Conservation (phyloP, 1,140 invertebrate genomes). For the Bombus superbus region DNA sequence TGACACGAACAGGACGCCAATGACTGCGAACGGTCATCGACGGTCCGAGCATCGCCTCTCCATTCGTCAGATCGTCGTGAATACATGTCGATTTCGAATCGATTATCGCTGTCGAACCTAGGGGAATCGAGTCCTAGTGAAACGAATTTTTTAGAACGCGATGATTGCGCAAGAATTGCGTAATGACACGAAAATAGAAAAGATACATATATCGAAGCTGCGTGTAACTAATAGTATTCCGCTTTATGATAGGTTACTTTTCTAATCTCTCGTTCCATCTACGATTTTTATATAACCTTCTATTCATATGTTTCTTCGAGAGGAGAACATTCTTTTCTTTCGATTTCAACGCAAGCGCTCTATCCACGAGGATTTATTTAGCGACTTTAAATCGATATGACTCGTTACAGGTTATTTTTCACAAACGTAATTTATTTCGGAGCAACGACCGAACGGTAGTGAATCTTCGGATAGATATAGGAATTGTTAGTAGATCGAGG, state of each 20-base stretch:
- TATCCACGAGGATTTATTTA: too few species aligned
- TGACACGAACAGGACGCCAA: constrained; percentile 70
- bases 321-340: too few species aligned
- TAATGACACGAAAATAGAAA: constrained; percentile 10
- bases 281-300: too few species aligned
- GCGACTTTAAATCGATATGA: too few species aligned
- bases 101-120: too few species aligned
- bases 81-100: constrained; percentile 4
- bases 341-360: too few species aligned
- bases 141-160: constrained; percentile 1
- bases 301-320: not conserved
- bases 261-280: not conserved
- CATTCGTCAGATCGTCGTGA: constrained; percentile 5
- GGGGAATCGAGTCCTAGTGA: not conserved
- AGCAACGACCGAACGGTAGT: too few species aligned
- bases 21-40: constrained; percentile 62
- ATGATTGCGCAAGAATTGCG: constrained; percentile 8
- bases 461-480: too few species aligned
- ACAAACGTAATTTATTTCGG: too few species aligned
- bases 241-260: not conserved
- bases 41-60: constrained; percentile 32
- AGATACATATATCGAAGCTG: not conserved
- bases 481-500: too few species aligned
- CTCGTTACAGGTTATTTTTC: too few species aligned
- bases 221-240: not conserved